Percentiles rank a stretch among this genome's conserved stretches.
Conservation (phyloP, 2,888 invertebrate species). For the Alloscopus bannaensis region DNA sequence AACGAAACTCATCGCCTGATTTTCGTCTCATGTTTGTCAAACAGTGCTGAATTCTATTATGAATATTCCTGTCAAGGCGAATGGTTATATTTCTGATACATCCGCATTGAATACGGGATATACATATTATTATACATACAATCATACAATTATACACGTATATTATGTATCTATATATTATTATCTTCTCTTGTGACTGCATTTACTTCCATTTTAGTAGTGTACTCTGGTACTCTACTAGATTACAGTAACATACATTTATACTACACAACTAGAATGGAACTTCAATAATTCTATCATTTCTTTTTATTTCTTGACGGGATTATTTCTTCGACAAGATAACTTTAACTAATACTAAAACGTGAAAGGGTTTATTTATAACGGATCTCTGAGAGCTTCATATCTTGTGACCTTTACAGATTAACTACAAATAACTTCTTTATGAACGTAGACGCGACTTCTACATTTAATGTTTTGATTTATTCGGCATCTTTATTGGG, state of each 20-base stretch:
- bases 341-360: conserved; percentile 27
- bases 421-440: conserved; percentile 29
- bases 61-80: not conserved
- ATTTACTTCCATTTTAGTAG: conserved; percentile 62
- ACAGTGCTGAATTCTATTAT: not conserved
- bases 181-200: conserved; percentile 53
- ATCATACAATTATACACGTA: conserved; percentile 18
- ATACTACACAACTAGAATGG: conserved; percentile 16
- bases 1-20: conserved; percentile 4
- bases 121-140: conserved; percentile 1
- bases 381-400: conserved; percentile 64
- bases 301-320: conserved; percentile 54
- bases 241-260: conserved; percentile 14
- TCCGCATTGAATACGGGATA: conserved; percentile 11
- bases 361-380: conserved; percentile 29
- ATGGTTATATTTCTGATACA: conserved; percentile 1
- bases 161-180: conserved; percentile 3
- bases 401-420: conserved; percentile 61
- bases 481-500: too few species aligned
- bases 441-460: conserved; percentile 23
- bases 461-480: too few species aligned
- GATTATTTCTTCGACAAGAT: conserved; percentile 30
- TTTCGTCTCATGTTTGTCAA: not conserved
- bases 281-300: conserved; percentile 31
- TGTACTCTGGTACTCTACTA: conserved; percentile 18